Conservation (phyloP, 2,797 vertebrate species). For the Pteropus rufus region DNA sequence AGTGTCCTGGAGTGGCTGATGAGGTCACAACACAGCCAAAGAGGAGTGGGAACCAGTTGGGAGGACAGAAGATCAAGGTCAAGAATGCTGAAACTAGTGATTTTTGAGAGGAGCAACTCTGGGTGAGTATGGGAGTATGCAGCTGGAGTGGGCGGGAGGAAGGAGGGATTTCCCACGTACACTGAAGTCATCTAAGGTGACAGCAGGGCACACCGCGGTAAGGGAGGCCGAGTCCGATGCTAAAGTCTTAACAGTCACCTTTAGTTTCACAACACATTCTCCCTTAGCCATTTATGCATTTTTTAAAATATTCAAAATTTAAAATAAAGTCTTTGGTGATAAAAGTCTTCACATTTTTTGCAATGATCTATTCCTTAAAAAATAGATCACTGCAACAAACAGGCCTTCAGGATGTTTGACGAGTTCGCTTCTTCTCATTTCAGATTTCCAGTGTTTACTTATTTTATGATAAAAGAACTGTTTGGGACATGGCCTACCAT, state of each 20-base stretch:
- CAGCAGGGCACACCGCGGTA: accelerated
- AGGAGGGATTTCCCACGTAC: neutral
- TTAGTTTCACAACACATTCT: neutral
- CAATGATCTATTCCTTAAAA: neutral
- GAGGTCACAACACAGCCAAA: neutral
- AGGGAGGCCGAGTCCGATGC: neutral
- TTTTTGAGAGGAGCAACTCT: neutral
- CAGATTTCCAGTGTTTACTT: neutral
- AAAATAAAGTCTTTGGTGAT: neutral
- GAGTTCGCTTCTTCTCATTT: neutral
- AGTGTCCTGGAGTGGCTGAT: neutral
- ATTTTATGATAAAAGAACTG: neutral
- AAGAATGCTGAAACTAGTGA: neutral
- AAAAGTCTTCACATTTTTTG: neutral
- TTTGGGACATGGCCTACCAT: neutral
- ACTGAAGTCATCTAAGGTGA: neutral
- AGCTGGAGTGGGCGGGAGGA: neutral
- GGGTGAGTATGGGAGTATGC: neutral
- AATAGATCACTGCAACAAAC: neutral
- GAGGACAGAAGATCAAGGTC: neutral
- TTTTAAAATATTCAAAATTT: neutral
- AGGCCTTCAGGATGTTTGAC: neutral
- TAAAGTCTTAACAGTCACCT: neutral
- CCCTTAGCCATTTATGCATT: neutral
- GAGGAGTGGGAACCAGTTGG: neutral